Evolutionary conservation across 2,113 vertebrate genomes (phyloP).

Genomic region (Xyliphius kryptos): DNA sequence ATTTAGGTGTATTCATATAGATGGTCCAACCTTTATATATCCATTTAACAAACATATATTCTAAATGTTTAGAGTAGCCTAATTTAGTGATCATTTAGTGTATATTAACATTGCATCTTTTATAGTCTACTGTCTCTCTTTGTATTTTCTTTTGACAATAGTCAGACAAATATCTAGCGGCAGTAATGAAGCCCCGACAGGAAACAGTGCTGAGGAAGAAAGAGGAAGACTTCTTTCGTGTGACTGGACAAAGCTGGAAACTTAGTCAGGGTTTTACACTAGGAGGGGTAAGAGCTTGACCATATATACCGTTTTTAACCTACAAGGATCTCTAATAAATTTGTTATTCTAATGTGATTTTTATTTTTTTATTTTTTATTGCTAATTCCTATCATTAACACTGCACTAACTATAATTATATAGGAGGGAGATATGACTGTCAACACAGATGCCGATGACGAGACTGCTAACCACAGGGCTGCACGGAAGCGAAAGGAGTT

Average conservation of each 20-base stretch:
- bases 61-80: too few species aligned
- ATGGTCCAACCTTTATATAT: too few species aligned
- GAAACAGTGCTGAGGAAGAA: constrained; percentile 48
- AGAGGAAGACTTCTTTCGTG: constrained; percentile 55
- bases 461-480: constrained; percentile 51
- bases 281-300: constrained; percentile 56
- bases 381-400: too few species aligned
- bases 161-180: constrained; percentile 51
- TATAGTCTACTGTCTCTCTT: too few species aligned
- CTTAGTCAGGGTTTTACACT: constrained; percentile 54
- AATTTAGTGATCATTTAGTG: too few species aligned
- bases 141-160: constrained; percentile 26
- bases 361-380: too few species aligned
- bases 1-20: too few species aligned
- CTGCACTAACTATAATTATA: too few species aligned
- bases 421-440: constrained; percentile 46
- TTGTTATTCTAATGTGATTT: too few species aligned
- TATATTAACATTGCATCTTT: too few species aligned
- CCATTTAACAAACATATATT: too few species aligned
- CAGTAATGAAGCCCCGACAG: constrained; percentile 58
- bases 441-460: constrained; percentile 12
- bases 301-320: too few species aligned
- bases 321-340: neutral
- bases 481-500: constrained; percentile 53
- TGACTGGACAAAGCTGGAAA: constrained; percentile 60